These are phyloP conservation scores for Sipunculus nudus DNA, from an alignment of 2,888 invertebrate species.

Conservation along the genomic window DNA sequence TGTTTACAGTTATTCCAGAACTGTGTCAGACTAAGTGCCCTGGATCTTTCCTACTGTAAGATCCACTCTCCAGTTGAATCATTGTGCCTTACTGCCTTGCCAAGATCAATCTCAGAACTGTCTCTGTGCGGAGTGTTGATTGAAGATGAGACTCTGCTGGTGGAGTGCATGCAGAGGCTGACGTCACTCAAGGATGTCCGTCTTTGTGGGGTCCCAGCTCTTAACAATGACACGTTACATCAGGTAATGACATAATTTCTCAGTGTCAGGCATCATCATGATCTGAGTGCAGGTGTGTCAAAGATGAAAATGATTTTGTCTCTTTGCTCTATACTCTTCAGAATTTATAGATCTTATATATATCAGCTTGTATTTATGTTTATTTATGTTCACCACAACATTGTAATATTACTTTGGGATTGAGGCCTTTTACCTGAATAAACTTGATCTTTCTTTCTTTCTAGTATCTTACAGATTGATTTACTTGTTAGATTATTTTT, in stretches of 20 bases:
- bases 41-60: constrained; percentile 59
- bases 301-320: too few species aligned
- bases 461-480: too few species aligned
- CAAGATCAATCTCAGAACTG: constrained; percentile 48
- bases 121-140: constrained; percentile 56
- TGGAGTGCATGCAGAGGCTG: constrained; percentile 51
- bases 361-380: too few species aligned
- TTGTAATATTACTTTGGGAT: too few species aligned
- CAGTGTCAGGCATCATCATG: too few species aligned
- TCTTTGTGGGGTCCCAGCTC: constrained; percentile 56
- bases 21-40: constrained; percentile 46
- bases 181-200: constrained; percentile 43
- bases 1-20: constrained; percentile 50
- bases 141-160: constrained; percentile 48
- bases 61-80: constrained; percentile 44
- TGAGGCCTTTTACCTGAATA: too few species aligned
- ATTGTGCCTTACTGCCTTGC: constrained; percentile 52
- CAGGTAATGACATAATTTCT: constrained; percentile 40
- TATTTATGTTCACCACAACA: too few species aligned
- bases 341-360: too few species aligned
- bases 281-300: too few species aligned
- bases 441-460: too few species aligned
- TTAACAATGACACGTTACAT: constrained; percentile 54
- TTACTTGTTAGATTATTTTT: too few species aligned
- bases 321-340: too few species aligned